Evolutionary conservation across 2,113 vertebrate genomes (phyloP).

Genomic region (Prietella phreatophila): DNA sequence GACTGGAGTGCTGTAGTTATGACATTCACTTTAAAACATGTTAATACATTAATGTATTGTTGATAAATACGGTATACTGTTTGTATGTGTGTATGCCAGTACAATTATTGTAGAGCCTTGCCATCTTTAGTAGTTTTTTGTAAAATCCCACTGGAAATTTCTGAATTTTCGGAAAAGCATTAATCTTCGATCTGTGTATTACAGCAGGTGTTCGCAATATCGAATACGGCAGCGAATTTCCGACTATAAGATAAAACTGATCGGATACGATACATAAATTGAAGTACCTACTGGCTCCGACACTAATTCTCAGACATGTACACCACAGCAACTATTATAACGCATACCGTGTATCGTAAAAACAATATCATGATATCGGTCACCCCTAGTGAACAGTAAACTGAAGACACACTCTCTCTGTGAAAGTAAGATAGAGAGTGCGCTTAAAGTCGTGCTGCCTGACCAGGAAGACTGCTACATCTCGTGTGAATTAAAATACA

Average conservation of each 20-base stretch:
- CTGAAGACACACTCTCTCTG: not conserved
- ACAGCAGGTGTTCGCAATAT: not conserved
- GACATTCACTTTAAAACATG: not conserved
- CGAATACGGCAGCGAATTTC: not conserved
- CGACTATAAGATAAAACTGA: not conserved
- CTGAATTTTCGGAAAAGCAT: not conserved
- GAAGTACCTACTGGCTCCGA: not conserved
- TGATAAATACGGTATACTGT: not conserved
- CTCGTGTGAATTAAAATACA: constrained; percentile 32
- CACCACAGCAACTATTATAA: not conserved
- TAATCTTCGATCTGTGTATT: not conserved
- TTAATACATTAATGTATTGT: not conserved
- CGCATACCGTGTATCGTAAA: not conserved
- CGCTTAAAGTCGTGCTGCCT: not conserved
- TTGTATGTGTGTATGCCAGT: no score
- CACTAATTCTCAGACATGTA: not conserved
- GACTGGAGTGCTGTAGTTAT: not conserved
- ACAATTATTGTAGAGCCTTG: not conserved
- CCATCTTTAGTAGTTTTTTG: not conserved
- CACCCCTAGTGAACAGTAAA: not conserved
- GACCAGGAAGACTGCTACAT: constrained; percentile 12
- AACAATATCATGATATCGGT: not conserved
- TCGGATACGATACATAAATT: not conserved
- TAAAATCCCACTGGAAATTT: not conserved
- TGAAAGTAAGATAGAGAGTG: not conserved